Base-by-base conservation (phyloP, 2,888 invertebrate genomes). In the Hydrotaea diabolus region DNA sequence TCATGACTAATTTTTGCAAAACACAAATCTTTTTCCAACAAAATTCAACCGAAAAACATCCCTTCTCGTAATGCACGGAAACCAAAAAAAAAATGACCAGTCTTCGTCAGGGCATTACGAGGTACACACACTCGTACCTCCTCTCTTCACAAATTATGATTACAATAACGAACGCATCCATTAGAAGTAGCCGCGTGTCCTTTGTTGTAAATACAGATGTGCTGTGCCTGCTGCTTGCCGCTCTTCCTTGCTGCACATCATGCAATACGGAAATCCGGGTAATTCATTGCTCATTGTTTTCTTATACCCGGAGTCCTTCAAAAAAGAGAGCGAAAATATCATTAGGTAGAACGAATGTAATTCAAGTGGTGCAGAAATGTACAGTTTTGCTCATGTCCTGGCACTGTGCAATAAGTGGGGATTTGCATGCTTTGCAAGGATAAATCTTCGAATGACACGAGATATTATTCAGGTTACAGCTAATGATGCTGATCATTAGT, bases 141-240 rank as follows among this genome's bases (percentile, higher is more conserved):
- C 72, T 36, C n/a, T 53, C 3, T 74, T 66, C 43, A 43, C 23
- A 77, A 74, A 77, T 80, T 75, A 80, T 83, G 74, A 80, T 80
- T 64, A 71, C 77, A 80, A 71, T 74, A 80, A 43, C 43, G 62
- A 31, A 23, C 21, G 43, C 74, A 59, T 43, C 43, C 43, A 69
- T 77, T 83, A 62, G 57, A 83, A 80, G 55, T 72, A 77, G 74
- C 71, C 83, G 77, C 77, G 83, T 83, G 77, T 78, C 83, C 62
- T 71, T 80, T 73, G 69, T 69, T 69, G 46, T 15, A 46, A 69
- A 46, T 21, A 69, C 69, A 69, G 46, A 46, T 69, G 69, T 69
- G 43, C 43, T 21, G 21, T 43, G 17, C 59, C 59, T 59, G 26
- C 26, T 59, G 71, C 5, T 36, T 71, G 71, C 49, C 31, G 53